Evolutionary conservation across 2,888 invertebrate species (phyloP), one percentile per base, ranked within the genome.

Genomic region (Dyspetes luteomarginatus): DNA sequence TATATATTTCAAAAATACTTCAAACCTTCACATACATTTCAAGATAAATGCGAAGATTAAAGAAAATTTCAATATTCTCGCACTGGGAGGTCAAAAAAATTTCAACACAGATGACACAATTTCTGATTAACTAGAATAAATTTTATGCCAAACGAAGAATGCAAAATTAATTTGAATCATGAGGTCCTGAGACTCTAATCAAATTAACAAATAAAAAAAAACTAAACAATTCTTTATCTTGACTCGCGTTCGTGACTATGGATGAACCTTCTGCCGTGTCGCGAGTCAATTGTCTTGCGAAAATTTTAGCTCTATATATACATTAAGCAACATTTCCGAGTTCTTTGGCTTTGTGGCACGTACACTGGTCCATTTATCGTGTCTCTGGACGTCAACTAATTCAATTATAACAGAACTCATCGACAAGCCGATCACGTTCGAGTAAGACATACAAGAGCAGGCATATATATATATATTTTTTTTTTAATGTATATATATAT

Each of bases 401-500:
- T 41, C 55, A 43, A 43, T 43, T 43, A 43, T 17, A 55, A 55
- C 4, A 24, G 28, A 9, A 68, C 36, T 55, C 52, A 30, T 26
- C 26, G 52, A 68, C 52, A 55, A 15, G 22, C 41, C 19, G 50
- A 55, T 68, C 67, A 55, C 67, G 52, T 68, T 55, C 41, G 52
- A 41, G 36, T 30, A 22, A 36, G 19, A n/a, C 7, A 36, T 22
- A 17, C 22, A 12, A 9, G 4, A 41, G 41, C 24, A 2, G 22
- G 3, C 45, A 4, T 36, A 45, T 45, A 5, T 15, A 45, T 45
- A n/a, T 45, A 3, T 45, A 15, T 45, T 45, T n/a, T 1, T 17
- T 9, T 9, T 36, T 9, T 36, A 36, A 1, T 36, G 5, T 2
- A 12, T 9, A 36, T 36, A 36, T 36, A 36, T n/a, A n/a, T n/a